Evolutionary conservation across 2,888 invertebrate species (phyloP).

Genomic region (Drosophila anomelani): DNA sequence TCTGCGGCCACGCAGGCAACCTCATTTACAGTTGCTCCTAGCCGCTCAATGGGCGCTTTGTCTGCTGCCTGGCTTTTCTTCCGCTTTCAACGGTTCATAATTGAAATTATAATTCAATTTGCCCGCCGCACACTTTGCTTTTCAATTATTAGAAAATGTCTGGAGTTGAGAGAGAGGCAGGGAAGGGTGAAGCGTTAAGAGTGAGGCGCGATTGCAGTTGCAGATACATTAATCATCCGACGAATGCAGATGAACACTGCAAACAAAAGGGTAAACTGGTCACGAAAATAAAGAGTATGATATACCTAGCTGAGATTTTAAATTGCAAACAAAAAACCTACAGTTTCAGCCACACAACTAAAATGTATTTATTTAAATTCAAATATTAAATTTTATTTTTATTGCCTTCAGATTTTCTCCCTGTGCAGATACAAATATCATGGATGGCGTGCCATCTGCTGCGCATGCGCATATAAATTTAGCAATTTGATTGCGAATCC

Average conservation of each 20-base stretch:
- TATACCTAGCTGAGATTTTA: background rate
- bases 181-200: constrained; percentile 50
- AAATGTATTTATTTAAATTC: too few relatives aligned
- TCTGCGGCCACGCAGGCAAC: constrained; percentile 50
- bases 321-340: too few relatives aligned
- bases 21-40: constrained; percentile 72
- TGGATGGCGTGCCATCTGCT: constrained; percentile 57
- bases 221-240: constrained; percentile 36
- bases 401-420: background rate
- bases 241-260: constrained; percentile 16
- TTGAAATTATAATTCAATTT: constrained; percentile 80
- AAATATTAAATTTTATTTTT: too few relatives aligned
- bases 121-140: constrained; percentile 65
- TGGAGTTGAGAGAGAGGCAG: constrained; percentile 61
- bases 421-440: constrained; percentile 10
- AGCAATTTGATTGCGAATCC: constrained; percentile 59
- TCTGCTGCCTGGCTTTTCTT: constrained; percentile 64
- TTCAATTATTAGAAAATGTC: constrained; percentile 80
- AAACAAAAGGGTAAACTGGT: background rate
- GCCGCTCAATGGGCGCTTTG: constrained; percentile 69
- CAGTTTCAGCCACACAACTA: too few relatives aligned
- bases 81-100: constrained; percentile 79
- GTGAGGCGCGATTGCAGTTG: constrained; percentile 57
- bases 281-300: background rate
- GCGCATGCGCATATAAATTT: constrained; percentile 68